phyloP scores from a whole-genome alignment of 2,888 invertebrate genomes.

The Rugalucina vietnamica region DNA sequence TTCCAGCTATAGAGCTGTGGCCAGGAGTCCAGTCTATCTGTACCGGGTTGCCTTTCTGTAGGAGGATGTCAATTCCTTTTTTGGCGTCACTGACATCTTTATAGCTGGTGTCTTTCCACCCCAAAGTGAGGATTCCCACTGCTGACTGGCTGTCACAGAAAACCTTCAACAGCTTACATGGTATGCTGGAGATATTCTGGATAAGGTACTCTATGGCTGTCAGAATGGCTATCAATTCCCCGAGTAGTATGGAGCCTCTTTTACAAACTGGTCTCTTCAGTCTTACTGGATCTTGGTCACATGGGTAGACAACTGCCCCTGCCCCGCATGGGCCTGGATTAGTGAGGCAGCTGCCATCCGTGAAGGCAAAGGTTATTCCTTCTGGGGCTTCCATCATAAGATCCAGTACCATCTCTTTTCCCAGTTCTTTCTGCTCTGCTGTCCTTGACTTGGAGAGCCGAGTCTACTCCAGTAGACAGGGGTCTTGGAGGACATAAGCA shows the following conservation, averaged over 20 bases:
- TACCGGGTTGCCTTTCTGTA: too few relatives aligned
- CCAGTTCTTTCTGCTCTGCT: background rate
- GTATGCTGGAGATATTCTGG: background rate
- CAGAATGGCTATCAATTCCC: background rate
- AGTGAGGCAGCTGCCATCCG: background rate
- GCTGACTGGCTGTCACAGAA: background rate
- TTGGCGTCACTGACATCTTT: background rate
- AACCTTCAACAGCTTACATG: background rate
- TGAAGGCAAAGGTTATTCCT: background rate
- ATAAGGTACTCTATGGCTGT: background rate
- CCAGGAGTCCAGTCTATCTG: too few relatives aligned
- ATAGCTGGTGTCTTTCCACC: background rate
- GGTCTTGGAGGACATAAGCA: background rate
- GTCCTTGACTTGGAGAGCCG: background rate
- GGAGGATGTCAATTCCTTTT: too few relatives aligned
- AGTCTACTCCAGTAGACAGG: background rate
- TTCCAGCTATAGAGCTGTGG: too few relatives aligned
- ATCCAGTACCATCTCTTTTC: background rate
- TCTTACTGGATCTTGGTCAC: background rate
- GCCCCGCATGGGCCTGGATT: background rate
- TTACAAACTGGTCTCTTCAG: background rate
- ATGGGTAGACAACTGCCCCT: background rate
- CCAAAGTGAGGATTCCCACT: background rate
- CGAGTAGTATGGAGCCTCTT: background rate
- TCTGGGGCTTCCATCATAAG: background rate